Conservation (phyloP, 2,797 vertebrate genomes). For the Delichon dasypus region DNA sequence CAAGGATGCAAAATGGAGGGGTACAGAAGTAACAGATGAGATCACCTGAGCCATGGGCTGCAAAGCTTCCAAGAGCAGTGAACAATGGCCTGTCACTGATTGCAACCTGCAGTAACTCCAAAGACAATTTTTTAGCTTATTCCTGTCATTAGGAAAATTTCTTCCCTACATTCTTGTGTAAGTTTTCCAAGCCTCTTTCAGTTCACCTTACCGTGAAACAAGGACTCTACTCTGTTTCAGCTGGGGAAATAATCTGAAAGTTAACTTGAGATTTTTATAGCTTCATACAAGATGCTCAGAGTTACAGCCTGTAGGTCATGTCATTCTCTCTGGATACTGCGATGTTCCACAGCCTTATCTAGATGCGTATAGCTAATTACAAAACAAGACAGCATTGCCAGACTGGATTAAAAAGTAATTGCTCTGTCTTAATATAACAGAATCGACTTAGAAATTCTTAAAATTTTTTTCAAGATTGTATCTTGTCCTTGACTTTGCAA, state of each 20-base stretch:
- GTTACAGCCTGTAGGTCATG: not conserved
- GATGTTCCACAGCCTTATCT: not conserved
- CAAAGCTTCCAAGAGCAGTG: not conserved
- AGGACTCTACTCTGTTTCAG: not conserved
- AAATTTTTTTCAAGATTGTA: not conserved
- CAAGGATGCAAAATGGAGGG: not conserved
- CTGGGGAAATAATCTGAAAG: not conserved
- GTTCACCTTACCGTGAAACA: not conserved
- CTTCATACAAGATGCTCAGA: not conserved
- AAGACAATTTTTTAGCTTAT: not conserved
- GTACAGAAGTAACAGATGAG: not conserved
- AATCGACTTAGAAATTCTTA: not conserved
- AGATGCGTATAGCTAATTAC: not conserved
- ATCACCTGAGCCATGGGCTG: not conserved
- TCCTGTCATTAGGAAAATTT: not conserved
- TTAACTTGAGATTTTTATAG: not conserved
- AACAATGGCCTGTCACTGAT: not conserved
- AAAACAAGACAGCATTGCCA: not conserved
- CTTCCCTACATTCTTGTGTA: not conserved
- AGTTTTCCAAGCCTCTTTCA: not conserved
- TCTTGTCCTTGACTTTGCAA: not conserved
- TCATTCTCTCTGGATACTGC: not conserved
- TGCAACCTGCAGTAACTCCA: not conserved
- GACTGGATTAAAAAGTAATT: not conserved
- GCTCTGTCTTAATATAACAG: not conserved